A percentile compares a stretch with the other conserved stretches of the same genome.
Conservation (phyloP, 2,797 vertebrate genomes). For the Pelochelys cantorii region DNA sequence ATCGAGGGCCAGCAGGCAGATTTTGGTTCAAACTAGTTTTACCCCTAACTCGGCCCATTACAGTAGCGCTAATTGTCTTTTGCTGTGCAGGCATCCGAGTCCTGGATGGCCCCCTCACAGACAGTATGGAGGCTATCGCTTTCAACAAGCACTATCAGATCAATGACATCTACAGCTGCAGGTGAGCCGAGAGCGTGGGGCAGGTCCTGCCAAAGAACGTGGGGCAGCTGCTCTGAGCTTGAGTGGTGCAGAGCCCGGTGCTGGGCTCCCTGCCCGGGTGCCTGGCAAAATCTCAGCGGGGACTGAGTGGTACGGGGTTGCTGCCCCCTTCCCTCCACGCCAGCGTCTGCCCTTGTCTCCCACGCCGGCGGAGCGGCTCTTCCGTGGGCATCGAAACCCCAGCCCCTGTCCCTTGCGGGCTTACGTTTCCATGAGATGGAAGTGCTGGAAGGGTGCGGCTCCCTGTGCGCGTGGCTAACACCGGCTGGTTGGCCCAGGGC, state of each 20-base stretch:
- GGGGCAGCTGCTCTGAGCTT: neutral
- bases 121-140: conserved; percentile 97
- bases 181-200: conserved; percentile 77
- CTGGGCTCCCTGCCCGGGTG: accelerated
- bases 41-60: accelerated
- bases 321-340: too few species aligned
- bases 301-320: neutral
- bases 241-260: accelerated
- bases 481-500: neutral
- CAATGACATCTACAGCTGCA: conserved; percentile 99
- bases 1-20: neutral
- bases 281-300: accelerated
- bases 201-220: neutral
- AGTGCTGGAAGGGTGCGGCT: too few species aligned
- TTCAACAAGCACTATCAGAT: conserved; percentile 99
- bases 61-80: accelerated
- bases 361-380: neutral
- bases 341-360: neutral
- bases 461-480: neutral
- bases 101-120: conserved; percentile 94
- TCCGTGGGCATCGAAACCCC: accelerated
- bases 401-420: neutral
- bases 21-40: accelerated
- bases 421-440: neutral
- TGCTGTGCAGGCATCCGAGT: conserved; percentile 91